Base-by-base conservation (phyloP, 2,113 vertebrate species). In the Tachysurus vachellii region DNA sequence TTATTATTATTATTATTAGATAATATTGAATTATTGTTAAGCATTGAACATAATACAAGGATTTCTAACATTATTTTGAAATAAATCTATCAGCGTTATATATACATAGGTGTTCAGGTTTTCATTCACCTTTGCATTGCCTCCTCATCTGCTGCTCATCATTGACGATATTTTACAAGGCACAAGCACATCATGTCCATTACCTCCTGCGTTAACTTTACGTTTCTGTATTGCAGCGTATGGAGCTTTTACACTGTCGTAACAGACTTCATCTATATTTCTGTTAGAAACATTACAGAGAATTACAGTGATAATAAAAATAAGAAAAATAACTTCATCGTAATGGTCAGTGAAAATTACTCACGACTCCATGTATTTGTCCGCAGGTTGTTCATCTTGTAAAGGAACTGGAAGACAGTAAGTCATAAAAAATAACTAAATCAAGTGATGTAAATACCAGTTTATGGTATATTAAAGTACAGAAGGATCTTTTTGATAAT, bases 111-210 rank as follows among this genome's bases (percentile, higher is more conserved):
- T 81, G 56, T 61, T 62, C 36, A 36, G 19, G 57, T 44, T 44
- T 61, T 62, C 57, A 82, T 57, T 62, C 19, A 82, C 80, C 59
- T 50, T 82, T 82, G 80, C 50, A 31, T 31, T 68, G 6, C 54
- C 68, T 68, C 13, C 61, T 53, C 13, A 2, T 53, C 50, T 12
- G 12, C 16, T 16, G 23, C 16, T 77, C 47, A 83, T 70, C n/a
- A 23, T 9, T 53, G 82, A 13, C 10, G 54, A 54, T 83, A 31
- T 83, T 50, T n/a, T 26, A 50, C 9, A 31, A 31, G 8, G 31
- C 23, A 53, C 26, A 68, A 31, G 1, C 66, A 73, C 11, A 28
- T 50, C 4, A 50, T 50, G 47, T 19, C 54, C 31, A 2, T 31
- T 5, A 84, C 23, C 12, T 11, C 44, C 23, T 77, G 23, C 23